Evolutionary conservation across 2,113 vertebrate genomes (phyloP).

Genomic region (Ceyx cyanopectus): DNA sequence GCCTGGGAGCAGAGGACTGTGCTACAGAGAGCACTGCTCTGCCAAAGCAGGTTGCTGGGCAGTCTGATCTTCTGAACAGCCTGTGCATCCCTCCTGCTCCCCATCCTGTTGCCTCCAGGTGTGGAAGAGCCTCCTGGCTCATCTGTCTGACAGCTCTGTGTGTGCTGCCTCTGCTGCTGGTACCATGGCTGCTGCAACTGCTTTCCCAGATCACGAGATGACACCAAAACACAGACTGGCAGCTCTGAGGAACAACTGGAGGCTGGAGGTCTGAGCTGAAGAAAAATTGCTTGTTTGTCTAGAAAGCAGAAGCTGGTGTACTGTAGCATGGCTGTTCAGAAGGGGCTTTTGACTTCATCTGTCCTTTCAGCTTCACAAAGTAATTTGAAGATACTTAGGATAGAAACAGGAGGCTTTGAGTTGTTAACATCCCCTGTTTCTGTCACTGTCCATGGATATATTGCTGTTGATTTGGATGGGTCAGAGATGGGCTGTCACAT

Average conservation of each 20-base stretch:
- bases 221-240: background rate
- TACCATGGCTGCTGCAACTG: background rate
- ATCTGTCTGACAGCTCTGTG: background rate
- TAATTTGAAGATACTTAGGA: background rate
- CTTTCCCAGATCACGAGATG: background rate
- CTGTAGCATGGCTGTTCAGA: background rate
- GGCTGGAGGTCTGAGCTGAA: background rate
- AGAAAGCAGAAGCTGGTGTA: background rate
- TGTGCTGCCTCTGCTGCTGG: background rate
- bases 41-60: background rate
- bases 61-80: background rate
- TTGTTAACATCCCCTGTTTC: background rate
- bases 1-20: background rate
- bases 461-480: background rate
- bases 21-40: background rate
- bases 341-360: background rate
- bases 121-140: background rate
- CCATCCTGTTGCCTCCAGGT: background rate
- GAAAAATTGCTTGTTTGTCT: background rate
- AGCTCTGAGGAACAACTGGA: background rate
- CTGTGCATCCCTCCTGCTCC: background rate
- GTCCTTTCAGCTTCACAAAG: background rate
- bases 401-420: background rate
- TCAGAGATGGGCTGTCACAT: background rate
- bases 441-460: background rate